These are phyloP conservation scores for Spatula versicolor DNA, from an alignment of 2,797 vertebrate genomes.

Conservation along the genomic window DNA sequence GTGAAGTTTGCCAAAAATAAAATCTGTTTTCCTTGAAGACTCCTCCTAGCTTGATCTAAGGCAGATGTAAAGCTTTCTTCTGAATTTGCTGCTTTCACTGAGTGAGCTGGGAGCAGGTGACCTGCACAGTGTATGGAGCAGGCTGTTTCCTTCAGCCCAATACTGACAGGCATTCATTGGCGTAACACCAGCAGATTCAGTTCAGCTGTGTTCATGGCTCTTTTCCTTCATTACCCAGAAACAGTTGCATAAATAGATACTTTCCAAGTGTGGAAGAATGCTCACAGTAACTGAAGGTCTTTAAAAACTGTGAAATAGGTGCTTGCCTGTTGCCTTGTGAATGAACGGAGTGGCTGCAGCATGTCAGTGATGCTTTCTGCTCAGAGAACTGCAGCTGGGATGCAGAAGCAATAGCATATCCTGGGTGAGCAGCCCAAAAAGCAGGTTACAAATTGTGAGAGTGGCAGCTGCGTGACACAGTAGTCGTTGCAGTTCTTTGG, in stretches of 20 bases:
- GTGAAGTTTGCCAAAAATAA: not conserved
- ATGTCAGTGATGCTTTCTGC: accelerated
- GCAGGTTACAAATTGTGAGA: not conserved
- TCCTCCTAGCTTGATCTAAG: not conserved
- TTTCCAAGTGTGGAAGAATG: not conserved
- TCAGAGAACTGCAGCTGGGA: not conserved
- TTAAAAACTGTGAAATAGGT: not conserved
- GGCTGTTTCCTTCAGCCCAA: not conserved
- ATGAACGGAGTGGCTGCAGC: not conserved
- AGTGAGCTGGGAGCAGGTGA: not conserved
- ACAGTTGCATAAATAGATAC: not conserved
- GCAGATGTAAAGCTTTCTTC: not conserved
- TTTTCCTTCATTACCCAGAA: not conserved
- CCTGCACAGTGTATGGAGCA: not conserved
- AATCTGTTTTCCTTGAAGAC: not conserved
- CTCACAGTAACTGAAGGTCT: not conserved
- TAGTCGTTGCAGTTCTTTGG: not conserved
- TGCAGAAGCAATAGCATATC: not conserved
- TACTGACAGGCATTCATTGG: not conserved
- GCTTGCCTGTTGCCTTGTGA: not conserved
- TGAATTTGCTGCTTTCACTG: not conserved
- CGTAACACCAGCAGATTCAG: not conserved
- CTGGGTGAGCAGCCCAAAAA: not conserved
- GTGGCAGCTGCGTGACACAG: not conserved
- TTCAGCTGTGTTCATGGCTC: not conserved